These are phyloP conservation scores for Conistra vaccinii DNA, from an alignment of 2,888 invertebrate species.

Conservation along the genomic window DNA sequence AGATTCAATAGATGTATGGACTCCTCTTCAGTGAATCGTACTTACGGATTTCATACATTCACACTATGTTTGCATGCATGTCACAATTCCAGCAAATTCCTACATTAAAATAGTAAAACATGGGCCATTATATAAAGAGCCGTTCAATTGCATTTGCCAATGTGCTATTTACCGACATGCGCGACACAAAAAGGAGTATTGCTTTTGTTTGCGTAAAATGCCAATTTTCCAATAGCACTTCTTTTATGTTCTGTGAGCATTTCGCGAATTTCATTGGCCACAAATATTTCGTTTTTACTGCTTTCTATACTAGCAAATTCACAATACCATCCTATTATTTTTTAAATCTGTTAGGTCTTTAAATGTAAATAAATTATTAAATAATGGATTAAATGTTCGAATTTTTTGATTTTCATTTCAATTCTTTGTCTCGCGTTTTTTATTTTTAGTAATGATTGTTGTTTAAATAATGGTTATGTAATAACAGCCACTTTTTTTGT, in stretches of 20 bases:
- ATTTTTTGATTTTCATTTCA: background rate
- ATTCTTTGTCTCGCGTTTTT: background rate
- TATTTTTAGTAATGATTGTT: background rate
- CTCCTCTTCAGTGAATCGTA: background rate
- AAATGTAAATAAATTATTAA: no score
- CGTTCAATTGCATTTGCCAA: slow-evolving; percentile 39
- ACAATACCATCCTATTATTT: background rate
- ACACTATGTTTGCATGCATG: background rate
- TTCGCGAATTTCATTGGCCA: slow-evolving; percentile 28
- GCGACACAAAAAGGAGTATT: slow-evolving; percentile 31
- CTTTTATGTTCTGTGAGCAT: slow-evolving; percentile 41
- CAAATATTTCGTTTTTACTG: slow-evolving; percentile 32
- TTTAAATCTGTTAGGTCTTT: background rate
- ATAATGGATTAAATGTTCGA: background rate
- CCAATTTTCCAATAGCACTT: slow-evolving; percentile 50
- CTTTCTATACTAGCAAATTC: background rate
- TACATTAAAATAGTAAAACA: slow-evolving; percentile 26
- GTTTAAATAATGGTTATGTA: background rate
- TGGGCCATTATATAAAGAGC: slow-evolving; percentile 23
- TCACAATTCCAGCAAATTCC: slow-evolving; percentile 10
- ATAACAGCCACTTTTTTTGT: no score
- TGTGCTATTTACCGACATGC: slow-evolving; percentile 14
- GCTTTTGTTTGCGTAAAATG: slow-evolving; percentile 45
- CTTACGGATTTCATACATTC: background rate
- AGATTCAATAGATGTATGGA: background rate